Percentiles rank a stretch among this genome's conserved stretches.
These are phyloP conservation scores for Gymnocheta viridis DNA, from an alignment of 2,888 invertebrate species.

Conservation along the genomic window DNA sequence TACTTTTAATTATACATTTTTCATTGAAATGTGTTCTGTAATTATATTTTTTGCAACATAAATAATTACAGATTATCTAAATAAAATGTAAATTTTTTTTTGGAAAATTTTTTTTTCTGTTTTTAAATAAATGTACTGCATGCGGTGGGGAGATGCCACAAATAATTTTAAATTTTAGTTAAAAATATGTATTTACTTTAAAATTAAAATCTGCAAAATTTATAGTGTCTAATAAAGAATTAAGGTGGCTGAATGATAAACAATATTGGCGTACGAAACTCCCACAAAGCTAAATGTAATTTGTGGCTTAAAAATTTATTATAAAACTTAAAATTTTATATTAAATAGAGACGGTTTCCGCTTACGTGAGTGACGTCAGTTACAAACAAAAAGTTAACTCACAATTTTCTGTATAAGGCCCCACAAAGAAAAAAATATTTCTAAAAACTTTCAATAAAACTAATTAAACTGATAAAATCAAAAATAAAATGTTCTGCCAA, in stretches of 20 bases:
- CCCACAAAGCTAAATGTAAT: neutral
- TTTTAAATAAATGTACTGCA: neutral
- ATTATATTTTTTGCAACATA: neutral
- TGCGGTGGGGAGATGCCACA: neutral
- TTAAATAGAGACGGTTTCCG: no score
- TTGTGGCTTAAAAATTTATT: neutral
- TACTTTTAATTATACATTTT: constrained; percentile 3
- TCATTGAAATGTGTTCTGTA: neutral
- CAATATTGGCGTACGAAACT: neutral
- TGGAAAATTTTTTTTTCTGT: neutral
- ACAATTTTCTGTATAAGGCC: no score
- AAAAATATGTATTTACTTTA: no score
- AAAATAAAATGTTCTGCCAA: no score
- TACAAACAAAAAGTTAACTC: no score
- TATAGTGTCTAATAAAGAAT: neutral
- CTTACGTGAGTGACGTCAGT: no score
- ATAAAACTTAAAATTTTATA: neutral
- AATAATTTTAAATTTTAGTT: neutral
- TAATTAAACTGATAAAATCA: no score
- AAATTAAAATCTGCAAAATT: neutral
- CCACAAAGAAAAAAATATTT: no score
- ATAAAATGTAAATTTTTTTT: neutral
- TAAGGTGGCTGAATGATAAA: neutral
- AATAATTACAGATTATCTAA: constrained; percentile 22
- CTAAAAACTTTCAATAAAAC: no score